Evolutionary conservation across 2,888 invertebrate species (phyloP), one percentile per base, ranked within the genome.

Genomic region (Drosophila crucigera): DNA sequence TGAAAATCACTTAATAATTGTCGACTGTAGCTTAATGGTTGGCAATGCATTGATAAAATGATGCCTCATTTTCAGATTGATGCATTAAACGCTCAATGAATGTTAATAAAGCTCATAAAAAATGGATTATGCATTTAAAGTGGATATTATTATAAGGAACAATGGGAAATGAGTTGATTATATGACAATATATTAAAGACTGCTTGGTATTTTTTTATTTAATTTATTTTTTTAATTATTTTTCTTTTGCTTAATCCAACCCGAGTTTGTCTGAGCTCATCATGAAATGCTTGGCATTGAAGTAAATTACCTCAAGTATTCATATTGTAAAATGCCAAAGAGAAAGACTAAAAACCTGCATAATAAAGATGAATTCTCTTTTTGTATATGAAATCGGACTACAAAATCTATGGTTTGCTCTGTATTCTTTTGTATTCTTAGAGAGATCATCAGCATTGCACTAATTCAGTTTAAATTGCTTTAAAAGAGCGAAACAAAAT

Each of bases 391-490:
- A 35, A 35, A 41, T 52, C n/a, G 33, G 22, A 19, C 16, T 5
- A 22, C 22, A 33, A 39, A 31, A 43, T 28, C 37, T 53, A 11
- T 58, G 43, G 28, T 47, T 47, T 41, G 16, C 33, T 53, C 62
- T 11, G 52, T 56, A 35, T 33, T 47, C 55, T 56, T 47, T 55
- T 68, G 62, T 63, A 41, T 64, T 47, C 60, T 35, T 33, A 14
- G 33, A 25, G 28, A 53, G 56, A 60, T 82, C 60, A 55, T 53
- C 62, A 70, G 72, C 68, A 64, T 58, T 65, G 82, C 78, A 69
- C 78, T 81, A 78, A 89, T 87, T 78, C 78, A 76, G 74, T 73
- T 89, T 76, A 86, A 73, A 86, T 72, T 86, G 73, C 75, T 72
- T 80, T 68, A 80, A 80, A 69, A 75, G 70, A 53, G 68, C 69